Evolutionary conservation across 2,113 vertebrate species (phyloP), one percentile per base, ranked within the genome.

Genomic region (Sylvilagus bachmani): DNA sequence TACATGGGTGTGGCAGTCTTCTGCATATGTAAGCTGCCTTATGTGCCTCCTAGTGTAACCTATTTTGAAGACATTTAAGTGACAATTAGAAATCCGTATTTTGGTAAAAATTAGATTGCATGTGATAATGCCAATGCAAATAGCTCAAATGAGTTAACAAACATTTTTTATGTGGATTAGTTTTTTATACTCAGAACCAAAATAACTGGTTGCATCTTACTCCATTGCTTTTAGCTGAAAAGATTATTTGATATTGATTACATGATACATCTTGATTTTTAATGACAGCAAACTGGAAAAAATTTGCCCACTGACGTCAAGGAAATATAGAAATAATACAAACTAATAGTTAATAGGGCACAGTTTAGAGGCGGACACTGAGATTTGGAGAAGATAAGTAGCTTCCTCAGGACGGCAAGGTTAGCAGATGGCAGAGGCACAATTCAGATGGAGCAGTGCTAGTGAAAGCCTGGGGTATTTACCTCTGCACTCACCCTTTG

Each of bases 61-160:
- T 78, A 84, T 91, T 78, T 80, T 74, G 64, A 90, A 97, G 86
- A 92, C 51, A 77, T 73, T 92, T 90, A 93, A 89, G 53, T 95
- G 91, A 94, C 94, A 95, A 92, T 95, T 97, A 96, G 70, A 90
- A n/a, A 88, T 38, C 51, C 82, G 83, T 84, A 95, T 94, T 97
- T 92, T 74, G 80, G 74, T 80, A 64, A 95, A 92, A 96, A 92
- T 93, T 93, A 90, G 90, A 79, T 90, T 83, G 61, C 75, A 67
- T 44, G n/a, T 36, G 53, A 86, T 86, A 53, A 69, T 86, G 80
- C 55, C 58, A 70, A 29, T 58, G 11, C 58, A 89, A 78, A 44
- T 6, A 90, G 74, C 58, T 94, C 31, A 90, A 83, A 86, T 53
- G 36, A 88, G 44, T 85, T 95, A 36, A 33, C 66, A 51, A 93